Conservation (phyloP, 2,888 invertebrate species). For the Stictocephala bisonia region DNA sequence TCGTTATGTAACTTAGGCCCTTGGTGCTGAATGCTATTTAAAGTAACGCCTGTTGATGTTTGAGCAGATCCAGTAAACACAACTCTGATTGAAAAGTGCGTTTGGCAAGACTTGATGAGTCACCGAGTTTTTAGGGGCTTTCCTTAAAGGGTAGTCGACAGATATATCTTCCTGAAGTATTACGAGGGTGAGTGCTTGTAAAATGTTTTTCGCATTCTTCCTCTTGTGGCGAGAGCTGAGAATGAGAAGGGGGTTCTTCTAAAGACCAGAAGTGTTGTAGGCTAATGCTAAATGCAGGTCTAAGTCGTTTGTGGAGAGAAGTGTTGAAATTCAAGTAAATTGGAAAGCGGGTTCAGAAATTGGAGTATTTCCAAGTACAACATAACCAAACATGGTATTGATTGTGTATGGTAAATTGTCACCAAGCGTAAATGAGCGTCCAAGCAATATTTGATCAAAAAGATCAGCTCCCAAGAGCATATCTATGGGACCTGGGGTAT, state of each 20-base stretch:
- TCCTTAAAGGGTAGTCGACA: conserved; percentile 5
- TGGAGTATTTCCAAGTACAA: not conserved
- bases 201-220: conserved; percentile 1
- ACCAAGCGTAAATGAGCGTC: not conserved
- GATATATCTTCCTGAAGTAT: not conserved
- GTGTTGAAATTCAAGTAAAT: not conserved
- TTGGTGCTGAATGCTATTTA: conserved; percentile 4
- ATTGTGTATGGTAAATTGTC: not conserved
- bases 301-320: not conserved
- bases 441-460: not conserved
- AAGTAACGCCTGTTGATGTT: not conserved
- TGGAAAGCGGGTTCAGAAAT: not conserved
- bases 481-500: not conserved
- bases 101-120: not conserved
- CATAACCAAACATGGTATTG: conserved; percentile 7
- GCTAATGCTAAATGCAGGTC: not conserved
- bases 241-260: not conserved
- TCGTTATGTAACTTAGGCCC: conserved; percentile 19
- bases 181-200: not conserved
- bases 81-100: not conserved
- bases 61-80: conserved; percentile 8
- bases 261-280: not conserved
- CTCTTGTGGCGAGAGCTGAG: not conserved
- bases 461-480: not conserved
- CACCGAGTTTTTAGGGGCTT: not conserved